These are phyloP conservation scores for Chunga burmeisteri DNA, from an alignment of 2,113 vertebrate species.

Conservation along the genomic window DNA sequence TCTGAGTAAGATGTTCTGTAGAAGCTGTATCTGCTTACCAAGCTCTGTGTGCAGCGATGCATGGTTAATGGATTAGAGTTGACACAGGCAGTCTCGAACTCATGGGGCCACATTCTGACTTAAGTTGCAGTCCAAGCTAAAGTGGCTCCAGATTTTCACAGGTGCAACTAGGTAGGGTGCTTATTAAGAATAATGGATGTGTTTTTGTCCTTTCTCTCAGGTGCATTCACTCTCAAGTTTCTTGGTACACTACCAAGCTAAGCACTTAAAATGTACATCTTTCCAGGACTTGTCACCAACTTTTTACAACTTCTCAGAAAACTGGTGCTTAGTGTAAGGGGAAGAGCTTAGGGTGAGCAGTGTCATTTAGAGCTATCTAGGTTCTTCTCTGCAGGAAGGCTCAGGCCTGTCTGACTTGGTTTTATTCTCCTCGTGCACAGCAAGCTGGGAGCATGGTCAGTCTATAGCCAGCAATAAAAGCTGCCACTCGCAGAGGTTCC, in stretches of 20 bases:
- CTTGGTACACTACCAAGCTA: not conserved
- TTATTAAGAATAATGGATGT: not conserved
- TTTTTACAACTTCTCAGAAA: not conserved
- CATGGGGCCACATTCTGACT: not conserved
- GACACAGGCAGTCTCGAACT: not conserved
- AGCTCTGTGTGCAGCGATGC: not conserved
- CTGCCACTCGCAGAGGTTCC: not conserved
- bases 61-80: not conserved
- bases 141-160: not conserved
- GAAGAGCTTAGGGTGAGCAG: not conserved
- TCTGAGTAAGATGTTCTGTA: not conserved
- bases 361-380: not conserved
- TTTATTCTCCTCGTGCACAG: not conserved
- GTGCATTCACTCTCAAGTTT: not conserved
- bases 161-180: not conserved
- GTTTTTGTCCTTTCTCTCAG: not conserved
- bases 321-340: not conserved
- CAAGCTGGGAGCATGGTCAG: not conserved
- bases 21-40: not conserved
- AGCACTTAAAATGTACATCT: not conserved
- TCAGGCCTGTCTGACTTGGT: not conserved
- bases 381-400: not conserved
- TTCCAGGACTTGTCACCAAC: not conserved
- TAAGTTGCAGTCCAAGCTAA: not conserved
- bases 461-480: not conserved